Evolutionary conservation across 2,797 vertebrate species (phyloP), one percentile per base, ranked within the genome.

Genomic region (Falco berigora): DNA sequence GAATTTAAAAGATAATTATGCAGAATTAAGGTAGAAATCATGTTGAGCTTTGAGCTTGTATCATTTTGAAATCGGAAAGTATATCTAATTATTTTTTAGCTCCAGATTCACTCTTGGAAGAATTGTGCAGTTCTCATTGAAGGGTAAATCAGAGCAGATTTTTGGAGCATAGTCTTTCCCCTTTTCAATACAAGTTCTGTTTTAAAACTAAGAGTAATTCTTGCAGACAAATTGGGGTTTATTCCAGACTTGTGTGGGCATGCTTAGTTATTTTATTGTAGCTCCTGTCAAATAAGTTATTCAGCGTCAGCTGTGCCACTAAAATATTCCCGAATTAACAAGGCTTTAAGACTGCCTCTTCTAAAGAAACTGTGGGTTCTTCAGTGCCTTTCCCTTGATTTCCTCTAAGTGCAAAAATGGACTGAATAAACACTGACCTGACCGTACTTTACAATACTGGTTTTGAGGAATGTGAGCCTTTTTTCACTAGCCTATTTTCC

Each of bases 391-490:
- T 94, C 64, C 78, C 44, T 89, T 89, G 67, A 36, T 89, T 97
- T 94, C 67, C 52, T 93, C 24, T 61, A 85, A 94, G 68, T 91
- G 86, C 49, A 74, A 96, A 95, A 93, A 88, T 62, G 84, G 36
- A 12, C 86, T 95, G 92, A 94, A 93, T 92, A 89, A 97, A 94
- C 88, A 96, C 72, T 79, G 63, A 53, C 73, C 81, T 92, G 90
- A 67, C 72, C 23, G 0, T 76, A 53, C 82, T 95, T 92, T 55
- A 89, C 90, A 93, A 61, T 93, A 89, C 77, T 96, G 95, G 77
- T 94, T 94, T 96, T 75, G 78, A 90, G 71, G 86, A 96, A 94
- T 90, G 88, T 67, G 74, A 85, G 67, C 62, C 66, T 93, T 95
- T 95, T 86, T 95, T 95, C 78, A 74, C 50, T 81, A 62, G 82